phyloP scores from a whole-genome alignment of 2,888 invertebrate genomes.

The Dascillus cervinus region DNA sequence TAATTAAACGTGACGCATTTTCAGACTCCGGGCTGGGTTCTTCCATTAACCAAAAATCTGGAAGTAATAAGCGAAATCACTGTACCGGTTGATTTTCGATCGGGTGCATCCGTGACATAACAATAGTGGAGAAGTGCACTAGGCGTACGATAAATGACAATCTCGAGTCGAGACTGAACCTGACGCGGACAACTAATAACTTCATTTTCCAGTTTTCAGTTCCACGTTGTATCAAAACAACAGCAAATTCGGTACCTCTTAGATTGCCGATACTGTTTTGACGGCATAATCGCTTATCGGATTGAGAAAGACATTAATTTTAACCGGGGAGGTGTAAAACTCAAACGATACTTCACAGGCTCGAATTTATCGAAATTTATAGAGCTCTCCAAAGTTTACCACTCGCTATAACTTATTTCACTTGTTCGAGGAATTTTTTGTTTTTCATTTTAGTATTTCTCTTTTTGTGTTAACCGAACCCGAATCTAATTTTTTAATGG shows the following conservation, averaged over 20 bases:
- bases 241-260: conserved; percentile 11
- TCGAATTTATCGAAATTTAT: conserved; percentile 21
- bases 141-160: conserved; percentile 23
- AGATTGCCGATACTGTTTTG: conserved; percentile 18
- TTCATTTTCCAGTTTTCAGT: conserved; percentile 26
- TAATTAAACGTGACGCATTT: no score
- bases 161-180: conserved; percentile 17
- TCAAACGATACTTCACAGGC: conserved; percentile 18
- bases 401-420: neutral
- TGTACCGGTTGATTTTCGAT: no score
- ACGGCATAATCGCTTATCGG: conserved; percentile 21
- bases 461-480: no score
- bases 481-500: no score
- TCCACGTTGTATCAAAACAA: conserved; percentile 9
- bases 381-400: conserved; percentile 11
- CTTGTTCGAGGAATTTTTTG: neutral
- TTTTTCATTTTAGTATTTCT: no score
- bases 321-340: conserved; percentile 14
- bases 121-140: conserved; percentile 19
- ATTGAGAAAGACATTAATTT: conserved; percentile 20
- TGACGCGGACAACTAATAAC: conserved; percentile 28
- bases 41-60: no score
- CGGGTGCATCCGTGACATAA: conserved; percentile 13
- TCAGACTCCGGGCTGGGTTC: no score
- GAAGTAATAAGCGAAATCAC: no score